Conservation (phyloP, 2,888 invertebrate species). For the Ophraella communa region DNA sequence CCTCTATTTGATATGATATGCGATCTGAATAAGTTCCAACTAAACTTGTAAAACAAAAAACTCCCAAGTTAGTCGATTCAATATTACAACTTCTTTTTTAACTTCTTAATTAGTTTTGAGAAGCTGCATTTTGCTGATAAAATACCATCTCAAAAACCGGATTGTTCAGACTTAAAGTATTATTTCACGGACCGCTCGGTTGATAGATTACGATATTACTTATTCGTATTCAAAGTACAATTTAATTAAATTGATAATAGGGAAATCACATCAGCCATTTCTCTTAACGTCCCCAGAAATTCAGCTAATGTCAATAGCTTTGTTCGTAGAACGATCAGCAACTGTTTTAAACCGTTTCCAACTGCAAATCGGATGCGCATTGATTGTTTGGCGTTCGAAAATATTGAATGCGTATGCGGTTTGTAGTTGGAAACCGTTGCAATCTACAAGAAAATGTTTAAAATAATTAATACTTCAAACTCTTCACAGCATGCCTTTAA, state of each 20-base stretch:
- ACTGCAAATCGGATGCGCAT: no score
- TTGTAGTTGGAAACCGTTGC: no score
- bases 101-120: conserved; percentile 35
- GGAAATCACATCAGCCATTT: background rate
- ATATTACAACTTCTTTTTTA: conserved; percentile 35
- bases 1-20: conserved; percentile 26
- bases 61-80: conserved; percentile 34
- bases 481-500: no score
- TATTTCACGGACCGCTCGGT: conserved; percentile 25
- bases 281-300: no score
- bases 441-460: no score
- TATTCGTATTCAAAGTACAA: conserved; percentile 25
- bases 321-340: no score
- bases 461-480: no score
- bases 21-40: conserved; percentile 25
- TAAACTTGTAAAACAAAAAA: conserved; percentile 35
- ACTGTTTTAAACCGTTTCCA: no score
- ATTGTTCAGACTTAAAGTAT: conserved; percentile 28
- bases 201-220: conserved; percentile 21
- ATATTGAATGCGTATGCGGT: no score
- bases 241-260: conserved; percentile 22
- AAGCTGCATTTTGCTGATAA: conserved; percentile 32
- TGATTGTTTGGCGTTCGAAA: no score
- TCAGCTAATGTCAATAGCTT: no score
- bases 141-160: conserved; percentile 19